A percentile compares a stretch with the other conserved stretches of the same genome.
phyloP scores from a whole-genome alignment of 1,140 invertebrate genomes.

The Caenorhabditis remanei region DNA sequence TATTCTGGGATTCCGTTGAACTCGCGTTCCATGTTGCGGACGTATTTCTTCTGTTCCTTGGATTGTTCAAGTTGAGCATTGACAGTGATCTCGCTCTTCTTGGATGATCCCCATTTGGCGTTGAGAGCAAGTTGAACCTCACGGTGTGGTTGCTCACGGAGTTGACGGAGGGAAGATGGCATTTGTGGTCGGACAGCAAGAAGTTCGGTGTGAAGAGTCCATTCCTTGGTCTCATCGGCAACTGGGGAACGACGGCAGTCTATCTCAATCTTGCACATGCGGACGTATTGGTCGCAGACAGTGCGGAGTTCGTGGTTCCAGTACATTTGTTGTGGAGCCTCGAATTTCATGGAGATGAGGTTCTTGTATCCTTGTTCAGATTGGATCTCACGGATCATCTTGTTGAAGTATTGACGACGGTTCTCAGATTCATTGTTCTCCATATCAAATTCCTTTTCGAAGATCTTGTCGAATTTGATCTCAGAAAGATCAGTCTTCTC shows the following conservation, averaged over 20 bases:
- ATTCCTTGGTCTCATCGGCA: conserved; percentile 42
- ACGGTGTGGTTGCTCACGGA: conserved; percentile 63
- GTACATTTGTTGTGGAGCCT: background rate
- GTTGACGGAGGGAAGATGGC: conserved; percentile 31
- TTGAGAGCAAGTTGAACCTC: conserved; percentile 52
- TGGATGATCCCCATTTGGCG: conserved; percentile 65
- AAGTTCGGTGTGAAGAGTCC: conserved; percentile 49
- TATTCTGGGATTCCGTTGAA: conserved; percentile 54
- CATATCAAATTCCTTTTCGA: background rate
- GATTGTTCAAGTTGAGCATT: conserved; percentile 57
- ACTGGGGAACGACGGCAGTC: conserved; percentile 9
- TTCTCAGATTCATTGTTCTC: conserved; percentile 48
- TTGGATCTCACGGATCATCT: conserved; percentile 49
- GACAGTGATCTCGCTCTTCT: conserved; percentile 57
- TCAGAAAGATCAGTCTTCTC: conserved; percentile 13
- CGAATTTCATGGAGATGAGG: conserved; percentile 1
- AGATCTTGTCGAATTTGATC: conserved; percentile 50
- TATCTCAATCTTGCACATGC: conserved; percentile 25
- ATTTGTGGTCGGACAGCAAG: conserved; percentile 2
- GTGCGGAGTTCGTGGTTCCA: conserved; percentile 35
- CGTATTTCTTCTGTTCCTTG: conserved; percentile 45
- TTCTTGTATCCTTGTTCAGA: conserved; percentile 28
- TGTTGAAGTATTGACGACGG: conserved; percentile 52
- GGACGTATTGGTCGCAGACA: conserved; percentile 23
- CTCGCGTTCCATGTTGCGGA: conserved; percentile 3